Conservation (phyloP, 2,113 vertebrate genomes). For the Todiramphus saurophagus region DNA sequence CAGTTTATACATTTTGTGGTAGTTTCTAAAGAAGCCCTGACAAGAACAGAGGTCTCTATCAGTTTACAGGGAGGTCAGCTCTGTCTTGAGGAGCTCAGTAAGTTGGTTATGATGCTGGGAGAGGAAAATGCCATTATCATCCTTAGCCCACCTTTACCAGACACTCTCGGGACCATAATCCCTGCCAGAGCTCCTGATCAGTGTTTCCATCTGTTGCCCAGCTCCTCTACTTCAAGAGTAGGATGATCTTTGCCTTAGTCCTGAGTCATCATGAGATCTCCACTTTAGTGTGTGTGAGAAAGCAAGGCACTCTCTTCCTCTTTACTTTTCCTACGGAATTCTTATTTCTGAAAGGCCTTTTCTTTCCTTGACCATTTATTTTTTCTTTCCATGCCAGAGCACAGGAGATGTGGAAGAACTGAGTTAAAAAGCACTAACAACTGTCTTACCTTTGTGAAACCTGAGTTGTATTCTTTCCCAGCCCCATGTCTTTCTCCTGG, state of each 20-base stretch:
- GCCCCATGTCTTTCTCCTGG: neutral
- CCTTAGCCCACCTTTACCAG: neutral
- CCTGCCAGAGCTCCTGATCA: neutral
- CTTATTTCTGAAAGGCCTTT: neutral
- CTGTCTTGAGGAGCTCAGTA: neutral
- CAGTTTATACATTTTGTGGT: neutral
- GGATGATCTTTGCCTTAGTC: neutral
- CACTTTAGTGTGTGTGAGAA: neutral
- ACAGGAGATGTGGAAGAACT: neutral
- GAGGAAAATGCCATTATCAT: neutral
- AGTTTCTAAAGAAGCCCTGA: neutral
- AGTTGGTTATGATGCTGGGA: neutral
- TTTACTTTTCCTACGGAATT: neutral
- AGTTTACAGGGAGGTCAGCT: neutral
- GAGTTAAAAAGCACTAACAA: neutral
- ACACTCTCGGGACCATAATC: neutral
- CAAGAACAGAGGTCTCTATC: neutral
- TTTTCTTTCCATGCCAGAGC: neutral
- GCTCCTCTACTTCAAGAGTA: neutral
- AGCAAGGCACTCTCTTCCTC: neutral
- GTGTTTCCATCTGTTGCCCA: neutral
- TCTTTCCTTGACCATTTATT: neutral
- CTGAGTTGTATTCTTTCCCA: neutral
- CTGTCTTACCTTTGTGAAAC: neutral
- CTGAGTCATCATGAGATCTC: neutral